Evolutionary conservation across 2,113 vertebrate genomes (phyloP).

Genomic region (Circaetus cinerascens): DNA sequence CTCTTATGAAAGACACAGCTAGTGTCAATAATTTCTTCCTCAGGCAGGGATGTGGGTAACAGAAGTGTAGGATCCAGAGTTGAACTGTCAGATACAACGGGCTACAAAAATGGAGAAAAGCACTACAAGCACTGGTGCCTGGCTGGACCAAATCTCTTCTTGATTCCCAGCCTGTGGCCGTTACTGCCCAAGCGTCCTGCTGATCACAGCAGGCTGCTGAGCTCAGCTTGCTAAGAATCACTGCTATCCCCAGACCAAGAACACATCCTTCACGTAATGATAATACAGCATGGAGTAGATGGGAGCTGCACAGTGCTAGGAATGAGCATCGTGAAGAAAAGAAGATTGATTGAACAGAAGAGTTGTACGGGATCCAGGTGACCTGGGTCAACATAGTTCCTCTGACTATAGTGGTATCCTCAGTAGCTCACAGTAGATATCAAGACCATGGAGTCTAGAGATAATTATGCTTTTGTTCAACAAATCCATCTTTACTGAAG

Average conservation of each 20-base stretch:
- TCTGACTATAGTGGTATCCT: not conserved
- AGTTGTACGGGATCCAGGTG: not conserved
- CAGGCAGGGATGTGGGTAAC: not conserved
- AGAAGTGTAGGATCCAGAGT: not conserved
- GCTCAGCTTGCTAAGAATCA: not conserved
- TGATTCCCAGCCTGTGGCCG: not conserved
- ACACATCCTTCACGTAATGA: rapidly evolving
- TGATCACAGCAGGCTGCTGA: not conserved
- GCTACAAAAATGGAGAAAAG: not conserved
- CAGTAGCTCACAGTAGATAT: not conserved
- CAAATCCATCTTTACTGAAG: not conserved
- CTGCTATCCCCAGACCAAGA: not conserved
- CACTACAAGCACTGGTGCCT: not conserved
- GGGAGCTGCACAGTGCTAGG: not conserved
- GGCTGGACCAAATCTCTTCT: not conserved
- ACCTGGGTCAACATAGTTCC: not conserved
- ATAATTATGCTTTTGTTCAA: not conserved
- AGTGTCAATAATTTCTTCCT: not conserved
- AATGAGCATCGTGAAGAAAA: not conserved
- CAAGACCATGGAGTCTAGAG: not conserved
- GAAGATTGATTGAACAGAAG: not conserved
- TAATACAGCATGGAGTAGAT: not conserved
- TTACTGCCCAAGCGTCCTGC: not conserved
- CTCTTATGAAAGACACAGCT: not conserved
- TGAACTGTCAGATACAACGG: not conserved